Percentiles rank a stretch among this genome's conserved stretches.
phyloP scores from a whole-genome alignment of 2,888 invertebrate species.

The Dolomedes plantarius region DNA sequence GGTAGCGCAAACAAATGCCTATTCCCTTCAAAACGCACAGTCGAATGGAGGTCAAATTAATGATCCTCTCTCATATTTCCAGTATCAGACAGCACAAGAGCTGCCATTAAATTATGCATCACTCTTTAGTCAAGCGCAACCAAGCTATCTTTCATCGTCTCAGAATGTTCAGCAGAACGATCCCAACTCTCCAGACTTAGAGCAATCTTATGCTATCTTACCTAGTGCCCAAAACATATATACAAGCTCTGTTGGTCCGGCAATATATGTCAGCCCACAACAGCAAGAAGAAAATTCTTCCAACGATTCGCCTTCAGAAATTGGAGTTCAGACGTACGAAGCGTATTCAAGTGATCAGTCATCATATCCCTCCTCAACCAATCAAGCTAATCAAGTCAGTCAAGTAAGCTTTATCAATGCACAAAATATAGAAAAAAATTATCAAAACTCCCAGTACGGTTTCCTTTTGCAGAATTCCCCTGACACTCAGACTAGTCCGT shows the following conservation, averaged over 20 bases:
- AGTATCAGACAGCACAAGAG: constrained; percentile 32
- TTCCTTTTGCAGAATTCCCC: background rate
- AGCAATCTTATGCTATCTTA: background rate
- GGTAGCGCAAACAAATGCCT: background rate
- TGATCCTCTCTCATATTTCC: constrained; percentile 1
- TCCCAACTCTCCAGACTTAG: background rate
- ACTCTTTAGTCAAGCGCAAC: background rate
- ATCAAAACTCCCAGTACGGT: background rate
- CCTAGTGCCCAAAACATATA: constrained; percentile 10
- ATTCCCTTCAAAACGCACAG: background rate
- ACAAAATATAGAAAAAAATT: background rate
- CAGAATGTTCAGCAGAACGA: constrained; percentile 20
- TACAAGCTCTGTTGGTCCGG: background rate
- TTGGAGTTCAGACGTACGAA: background rate
- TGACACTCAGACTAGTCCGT: background rate
- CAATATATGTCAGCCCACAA: constrained; percentile 11
- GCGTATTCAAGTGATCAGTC: constrained; percentile 23
- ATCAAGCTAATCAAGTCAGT: background rate
- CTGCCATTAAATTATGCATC: background rate
- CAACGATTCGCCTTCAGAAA: background rate
- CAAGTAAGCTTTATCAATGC: background rate
- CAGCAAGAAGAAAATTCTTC: background rate
- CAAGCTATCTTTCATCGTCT: background rate
- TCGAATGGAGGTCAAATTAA: background rate
- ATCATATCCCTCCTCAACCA: background rate